These are phyloP conservation scores for Trisateles emortualis DNA, from an alignment of 2,888 invertebrate genomes.

Conservation along the genomic window DNA sequence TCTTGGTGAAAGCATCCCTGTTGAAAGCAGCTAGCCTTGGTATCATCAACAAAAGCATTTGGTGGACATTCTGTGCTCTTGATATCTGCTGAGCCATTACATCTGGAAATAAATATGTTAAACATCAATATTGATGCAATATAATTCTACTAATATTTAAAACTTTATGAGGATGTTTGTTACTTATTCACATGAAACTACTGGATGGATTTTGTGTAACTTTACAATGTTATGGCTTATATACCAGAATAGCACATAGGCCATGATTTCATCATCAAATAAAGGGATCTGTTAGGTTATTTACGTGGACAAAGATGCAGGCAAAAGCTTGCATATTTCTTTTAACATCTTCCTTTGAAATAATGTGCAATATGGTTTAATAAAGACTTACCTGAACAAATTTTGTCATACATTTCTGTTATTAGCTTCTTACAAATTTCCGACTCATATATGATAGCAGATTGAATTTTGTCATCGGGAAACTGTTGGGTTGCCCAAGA, in stretches of 20 bases:
- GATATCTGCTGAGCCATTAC: slow-evolving; percentile 94
- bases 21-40: slow-evolving; percentile 98
- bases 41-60: slow-evolving; percentile 93
- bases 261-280: too few relatives aligned
- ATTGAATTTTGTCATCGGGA: slow-evolving; percentile 69
- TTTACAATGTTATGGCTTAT: too few relatives aligned
- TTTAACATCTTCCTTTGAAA: too few relatives aligned
- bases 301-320: too few relatives aligned
- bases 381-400: slow-evolving; percentile 86
- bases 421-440: slow-evolving; percentile 94
- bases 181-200: too few relatives aligned
- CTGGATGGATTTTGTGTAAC: too few relatives aligned
- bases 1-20: slow-evolving; percentile 91
- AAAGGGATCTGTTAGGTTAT: too few relatives aligned
- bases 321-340: too few relatives aligned
- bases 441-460: slow-evolving; percentile 90
- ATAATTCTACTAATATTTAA: too few relatives aligned
- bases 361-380: too few relatives aligned
- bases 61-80: slow-evolving; percentile 93
- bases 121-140: background rate
- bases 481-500: slow-evolving; percentile 66
- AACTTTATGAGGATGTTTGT: background rate
- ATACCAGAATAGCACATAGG: too few relatives aligned
- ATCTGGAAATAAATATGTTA: slow-evolving; percentile 72
- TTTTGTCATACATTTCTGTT: slow-evolving; percentile 93